Conservation (phyloP, 2,797 vertebrate species). For the Muraenolepis orangiensis region DNA sequence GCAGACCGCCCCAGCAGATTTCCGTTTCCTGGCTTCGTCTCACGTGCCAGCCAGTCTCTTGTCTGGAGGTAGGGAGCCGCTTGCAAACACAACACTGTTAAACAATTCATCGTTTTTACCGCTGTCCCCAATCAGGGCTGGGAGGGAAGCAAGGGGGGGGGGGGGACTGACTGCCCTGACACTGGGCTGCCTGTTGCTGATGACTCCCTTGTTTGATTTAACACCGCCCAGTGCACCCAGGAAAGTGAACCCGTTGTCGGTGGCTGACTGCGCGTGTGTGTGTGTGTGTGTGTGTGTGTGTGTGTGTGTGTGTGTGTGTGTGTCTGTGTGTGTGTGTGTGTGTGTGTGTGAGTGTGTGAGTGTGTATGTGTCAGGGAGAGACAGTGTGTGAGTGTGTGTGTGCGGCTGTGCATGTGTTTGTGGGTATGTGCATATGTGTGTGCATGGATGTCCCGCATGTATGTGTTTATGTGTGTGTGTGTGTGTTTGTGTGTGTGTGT, state of each 20-base stretch:
- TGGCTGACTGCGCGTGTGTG: slow-evolving; percentile 55
- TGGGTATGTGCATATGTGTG: neutral
- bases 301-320: slow-evolving; percentile 39
- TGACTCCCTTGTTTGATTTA: slow-evolving; percentile 70
- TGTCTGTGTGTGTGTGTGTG: neutral
- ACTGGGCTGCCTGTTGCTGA: slow-evolving; percentile 57
- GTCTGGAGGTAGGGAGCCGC: slow-evolving; percentile 24
- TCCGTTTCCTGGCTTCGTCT: slow-evolving; percentile 74
- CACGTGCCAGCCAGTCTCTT: slow-evolving; percentile 51
- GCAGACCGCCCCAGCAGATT: slow-evolving; percentile 57
- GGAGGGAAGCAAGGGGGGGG: slow-evolving; percentile 66
- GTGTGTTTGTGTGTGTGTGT: neutral
- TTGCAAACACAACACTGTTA: slow-evolving; percentile 55
- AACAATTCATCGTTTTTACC: slow-evolving; percentile 71
- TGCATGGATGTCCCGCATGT: slow-evolving; percentile 58
- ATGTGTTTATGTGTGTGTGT: no score
- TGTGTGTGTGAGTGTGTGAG: neutral
- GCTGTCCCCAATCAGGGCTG: slow-evolving; percentile 71
- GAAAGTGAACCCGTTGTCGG: slow-evolving; percentile 65
- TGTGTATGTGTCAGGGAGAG: neutral
- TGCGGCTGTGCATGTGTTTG: slow-evolving; percentile 38
- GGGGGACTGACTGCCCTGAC: slow-evolving; percentile 66
- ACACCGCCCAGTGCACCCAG: slow-evolving; percentile 66
- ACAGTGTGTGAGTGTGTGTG: neutral
- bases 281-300: slow-evolving; percentile 40